Evolutionary conservation across 1,140 invertebrate species (phyloP), one percentile per base, ranked within the genome.

Genomic region (Papilio polyxenes): DNA sequence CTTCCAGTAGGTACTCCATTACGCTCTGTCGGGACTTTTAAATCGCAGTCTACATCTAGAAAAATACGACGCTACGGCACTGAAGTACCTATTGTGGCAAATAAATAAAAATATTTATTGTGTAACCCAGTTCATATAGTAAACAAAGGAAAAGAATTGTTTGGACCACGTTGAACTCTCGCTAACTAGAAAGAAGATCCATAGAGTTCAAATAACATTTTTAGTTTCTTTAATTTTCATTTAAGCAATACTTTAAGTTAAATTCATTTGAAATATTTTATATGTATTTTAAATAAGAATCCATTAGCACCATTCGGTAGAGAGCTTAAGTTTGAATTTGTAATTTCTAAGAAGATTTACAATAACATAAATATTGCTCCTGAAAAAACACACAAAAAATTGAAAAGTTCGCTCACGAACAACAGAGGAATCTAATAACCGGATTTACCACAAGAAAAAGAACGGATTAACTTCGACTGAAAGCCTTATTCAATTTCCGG

Each of bases 1-100:
- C 20, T 77, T 77, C 20, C 49, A 77, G 75, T 37, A 23, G 75
- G 48, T 56, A 77, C 75, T 77, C 65, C 75, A 77, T 77, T 77
- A 77, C 48, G 75, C 49, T 77, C 49, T 31, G 49, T 77, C 44
- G 75, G 75, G 48, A 77, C 48, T 77, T 77, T 77, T 77, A 77
- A 77, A 77, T 77, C 75, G 75, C 75, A 48, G 49, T 53, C 20
- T 75, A 75, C 74, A 40, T 75, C 74, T 75, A 48, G 44, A 15
- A 75, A 75, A 75, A 72, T 72, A 65, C 23, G 62, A 72, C 31
- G 31, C 31, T 72, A 72, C 10, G 31, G 31, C 65, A 72, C 65
- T 72, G 31, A 17, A 72, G 65, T 72, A 72, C 65, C 65, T 15
- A 72, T 72, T 72, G 65, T 72, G 65, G 31, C 10, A 37, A 72